These are phyloP conservation scores for Tragelaphus buxtoni DNA, from an alignment of 2,113 vertebrate species.

Conservation along the genomic window DNA sequence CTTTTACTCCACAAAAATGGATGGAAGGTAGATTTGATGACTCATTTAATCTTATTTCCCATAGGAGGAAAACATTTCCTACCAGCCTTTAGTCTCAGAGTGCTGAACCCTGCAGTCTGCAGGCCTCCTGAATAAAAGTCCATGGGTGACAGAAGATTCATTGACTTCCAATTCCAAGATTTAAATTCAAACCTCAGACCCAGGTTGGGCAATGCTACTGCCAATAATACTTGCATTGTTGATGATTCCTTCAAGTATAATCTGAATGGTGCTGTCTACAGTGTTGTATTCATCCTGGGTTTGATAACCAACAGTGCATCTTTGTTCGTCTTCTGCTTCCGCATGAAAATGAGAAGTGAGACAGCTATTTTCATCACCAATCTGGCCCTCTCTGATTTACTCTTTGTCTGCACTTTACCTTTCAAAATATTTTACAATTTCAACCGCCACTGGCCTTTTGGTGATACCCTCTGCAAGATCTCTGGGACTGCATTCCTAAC, in stretches of 20 bases:
- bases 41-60: slow-evolving; percentile 55
- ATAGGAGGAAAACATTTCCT: slow-evolving; percentile 62
- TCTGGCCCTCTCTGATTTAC: slow-evolving; percentile 93
- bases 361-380: slow-evolving; percentile 99
- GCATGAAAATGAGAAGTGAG: slow-evolving; percentile 95
- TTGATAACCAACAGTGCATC: slow-evolving; percentile 97
- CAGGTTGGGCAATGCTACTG: slow-evolving; percentile 75
- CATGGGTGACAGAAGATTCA: slow-evolving; percentile 73
- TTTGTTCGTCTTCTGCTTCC: slow-evolving; percentile 96
- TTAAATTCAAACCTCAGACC: slow-evolving; percentile 70
- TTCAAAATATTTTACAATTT: slow-evolving; percentile 99
- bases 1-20: not conserved
- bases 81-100: slow-evolving; percentile 67
- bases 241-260: slow-evolving; percentile 99
- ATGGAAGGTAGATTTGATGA: slow-evolving; percentile 30
- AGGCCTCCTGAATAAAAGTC: slow-evolving; percentile 53
- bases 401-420: slow-evolving; percentile 95
- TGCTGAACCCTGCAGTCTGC: slow-evolving; percentile 81
- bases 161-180: slow-evolving; percentile 68
- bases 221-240: slow-evolving; percentile 90
- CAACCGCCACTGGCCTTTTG: slow-evolving; percentile 96
- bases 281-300: slow-evolving; percentile 94
- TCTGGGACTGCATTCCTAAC: slow-evolving; percentile 97
- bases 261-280: slow-evolving; percentile 95
- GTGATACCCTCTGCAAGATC: slow-evolving; percentile 95